These are phyloP conservation scores for Chrysomela aeneicollis DNA, from an alignment of 2,888 invertebrate species.

Conservation along the genomic window DNA sequence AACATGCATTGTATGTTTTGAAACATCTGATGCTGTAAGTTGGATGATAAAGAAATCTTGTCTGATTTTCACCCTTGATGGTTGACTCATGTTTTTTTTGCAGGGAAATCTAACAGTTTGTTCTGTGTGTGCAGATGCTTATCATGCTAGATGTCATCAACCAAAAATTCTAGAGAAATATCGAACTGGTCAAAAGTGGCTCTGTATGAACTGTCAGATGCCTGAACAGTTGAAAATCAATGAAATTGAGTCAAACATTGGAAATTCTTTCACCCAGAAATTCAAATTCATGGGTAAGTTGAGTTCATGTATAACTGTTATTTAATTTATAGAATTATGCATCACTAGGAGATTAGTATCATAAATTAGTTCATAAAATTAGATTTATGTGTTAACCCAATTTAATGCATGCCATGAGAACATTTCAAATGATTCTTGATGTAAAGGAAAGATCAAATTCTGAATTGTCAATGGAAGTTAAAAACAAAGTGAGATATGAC, in stretches of 20 bases:
- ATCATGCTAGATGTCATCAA: slow-evolving; percentile 81
- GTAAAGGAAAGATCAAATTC: no score
- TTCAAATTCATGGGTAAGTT: slow-evolving; percentile 37
- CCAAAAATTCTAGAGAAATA: slow-evolving; percentile 70
- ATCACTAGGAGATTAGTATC: no score
- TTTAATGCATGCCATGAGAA: no score
- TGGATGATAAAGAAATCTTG: neutral
- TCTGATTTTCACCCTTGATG: neutral
- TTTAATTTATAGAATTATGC: no score
- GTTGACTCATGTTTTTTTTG: neutral
- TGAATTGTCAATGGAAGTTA: no score
- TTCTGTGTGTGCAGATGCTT: slow-evolving; percentile 84
- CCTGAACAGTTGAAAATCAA: slow-evolving; percentile 58
- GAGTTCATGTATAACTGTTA: neutral
- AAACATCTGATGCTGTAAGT: slow-evolving; percentile 78
- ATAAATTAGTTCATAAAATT: no score
- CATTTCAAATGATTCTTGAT: no score
- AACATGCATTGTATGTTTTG: slow-evolving; percentile 82
- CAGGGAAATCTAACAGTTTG: slow-evolving; percentile 61
- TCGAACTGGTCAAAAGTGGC: slow-evolving; percentile 73
- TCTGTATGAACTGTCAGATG: slow-evolving; percentile 72
- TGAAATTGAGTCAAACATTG: slow-evolving; percentile 58
- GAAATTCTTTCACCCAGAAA: slow-evolving; percentile 43
- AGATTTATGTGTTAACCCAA: no score
- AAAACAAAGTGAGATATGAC: no score